Percentiles rank a stretch among this genome's conserved stretches.
Evolutionary conservation across 2,888 invertebrate species (phyloP).

Genomic region (Sinohyriopsis cumingii): DNA sequence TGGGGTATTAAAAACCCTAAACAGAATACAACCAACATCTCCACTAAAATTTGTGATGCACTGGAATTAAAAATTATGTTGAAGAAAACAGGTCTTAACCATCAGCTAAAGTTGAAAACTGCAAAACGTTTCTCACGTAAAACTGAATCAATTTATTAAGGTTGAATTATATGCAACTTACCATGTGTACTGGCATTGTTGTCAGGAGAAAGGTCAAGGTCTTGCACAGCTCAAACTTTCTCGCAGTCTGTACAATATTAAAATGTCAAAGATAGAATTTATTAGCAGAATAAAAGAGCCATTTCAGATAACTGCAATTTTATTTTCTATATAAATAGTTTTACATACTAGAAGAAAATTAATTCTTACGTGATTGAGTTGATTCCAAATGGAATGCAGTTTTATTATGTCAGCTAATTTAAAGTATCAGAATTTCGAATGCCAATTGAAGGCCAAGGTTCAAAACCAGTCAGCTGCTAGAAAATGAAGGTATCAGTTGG

Average conservation of each 20-base stretch:
- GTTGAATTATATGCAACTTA: slow-evolving; percentile 6
- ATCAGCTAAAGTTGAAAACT: background rate
- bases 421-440: no score
- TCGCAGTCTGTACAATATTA: slow-evolving; percentile 76
- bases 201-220: slow-evolving; percentile 74
- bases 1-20: background rate
- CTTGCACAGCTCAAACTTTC: slow-evolving; percentile 91
- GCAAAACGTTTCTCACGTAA: background rate
- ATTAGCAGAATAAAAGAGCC: background rate
- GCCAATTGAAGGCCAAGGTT: no score
- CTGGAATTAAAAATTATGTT: background rate
- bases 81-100: background rate
- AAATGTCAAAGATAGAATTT: slow-evolving; percentile 2
- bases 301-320: background rate
- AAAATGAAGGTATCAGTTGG: no score
- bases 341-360: no score
- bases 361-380: no score
- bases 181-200: slow-evolving; percentile 19
- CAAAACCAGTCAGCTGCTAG: no score
- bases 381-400: background rate
- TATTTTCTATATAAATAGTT: background rate
- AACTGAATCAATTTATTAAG: no score
- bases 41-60: background rate
- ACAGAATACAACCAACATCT: background rate
- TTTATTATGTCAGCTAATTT: background rate